Evolutionary conservation across 2,113 vertebrate genomes (phyloP).

Genomic region (Pycnonotus jocosus): DNA sequence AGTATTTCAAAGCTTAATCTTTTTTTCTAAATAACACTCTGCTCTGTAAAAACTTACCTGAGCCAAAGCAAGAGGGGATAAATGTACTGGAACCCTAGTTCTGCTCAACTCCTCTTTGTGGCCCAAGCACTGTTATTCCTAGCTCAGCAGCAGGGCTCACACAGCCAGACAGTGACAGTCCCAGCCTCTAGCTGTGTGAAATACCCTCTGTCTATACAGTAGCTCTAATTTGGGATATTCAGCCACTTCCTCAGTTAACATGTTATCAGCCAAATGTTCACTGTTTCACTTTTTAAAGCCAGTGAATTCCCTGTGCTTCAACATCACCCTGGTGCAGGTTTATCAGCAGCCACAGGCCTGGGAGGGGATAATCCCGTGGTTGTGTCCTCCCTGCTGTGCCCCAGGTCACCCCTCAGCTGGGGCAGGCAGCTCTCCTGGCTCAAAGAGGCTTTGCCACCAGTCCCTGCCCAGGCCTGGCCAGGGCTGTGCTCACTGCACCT

Average conservation of each 20-base stretch:
- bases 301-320: neutral
- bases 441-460: neutral
- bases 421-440: neutral
- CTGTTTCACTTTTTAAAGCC: neutral
- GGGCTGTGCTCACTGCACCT: neutral
- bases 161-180: neutral
- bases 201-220: neutral
- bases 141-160: neutral
- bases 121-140: neutral
- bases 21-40: neutral
- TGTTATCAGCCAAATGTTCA: neutral
- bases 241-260: neutral
- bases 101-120: neutral
- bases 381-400: neutral
- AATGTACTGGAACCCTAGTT: neutral
- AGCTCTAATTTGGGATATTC: neutral
- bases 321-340: rapidly evolving
- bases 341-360: neutral
- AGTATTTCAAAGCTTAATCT: neutral
- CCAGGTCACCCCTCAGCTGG: neutral
- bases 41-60: neutral
- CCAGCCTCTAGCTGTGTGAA: neutral
- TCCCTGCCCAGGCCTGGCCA: neutral
- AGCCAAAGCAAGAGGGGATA: neutral
- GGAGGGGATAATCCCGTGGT: neutral